Evolutionary conservation across 2,797 vertebrate genomes (phyloP).

Genomic region (Ficedula albicollis): DNA sequence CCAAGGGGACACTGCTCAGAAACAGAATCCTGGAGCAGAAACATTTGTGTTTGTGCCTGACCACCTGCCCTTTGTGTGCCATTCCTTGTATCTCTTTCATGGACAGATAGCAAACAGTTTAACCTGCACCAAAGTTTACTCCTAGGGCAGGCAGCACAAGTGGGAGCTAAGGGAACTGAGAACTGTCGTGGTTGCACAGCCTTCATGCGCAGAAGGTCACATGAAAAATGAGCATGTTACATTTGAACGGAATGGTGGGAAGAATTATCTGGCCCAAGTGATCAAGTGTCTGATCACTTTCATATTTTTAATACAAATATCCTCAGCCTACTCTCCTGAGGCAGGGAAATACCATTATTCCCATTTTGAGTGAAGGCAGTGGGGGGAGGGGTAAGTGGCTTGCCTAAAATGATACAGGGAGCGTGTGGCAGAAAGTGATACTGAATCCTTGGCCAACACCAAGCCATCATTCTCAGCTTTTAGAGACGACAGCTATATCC

Average conservation of each 20-base stretch:
- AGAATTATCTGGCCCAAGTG: not conserved
- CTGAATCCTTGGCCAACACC: not conserved
- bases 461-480: slow-evolving; percentile 10
- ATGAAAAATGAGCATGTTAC: not conserved
- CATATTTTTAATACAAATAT: not conserved
- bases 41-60: not conserved
- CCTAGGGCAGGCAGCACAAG: not conserved
- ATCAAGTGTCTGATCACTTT: not conserved
- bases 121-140: not conserved
- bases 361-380: not conserved
- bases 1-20: not conserved
- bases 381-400: not conserved
- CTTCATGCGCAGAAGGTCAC: not conserved
- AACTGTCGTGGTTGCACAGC: not conserved
- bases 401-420: not conserved
- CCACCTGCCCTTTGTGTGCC: not conserved
- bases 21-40: not conserved
- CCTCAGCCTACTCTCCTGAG: not conserved
- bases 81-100: not conserved
- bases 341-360: not conserved
- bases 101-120: not conserved
- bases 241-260: not conserved
- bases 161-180: not conserved
- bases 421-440: not conserved
- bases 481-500: slow-evolving; percentile 27